Conservation (phyloP, 1,140 invertebrate genomes). For the Druon quercuslanigerum region DNA sequence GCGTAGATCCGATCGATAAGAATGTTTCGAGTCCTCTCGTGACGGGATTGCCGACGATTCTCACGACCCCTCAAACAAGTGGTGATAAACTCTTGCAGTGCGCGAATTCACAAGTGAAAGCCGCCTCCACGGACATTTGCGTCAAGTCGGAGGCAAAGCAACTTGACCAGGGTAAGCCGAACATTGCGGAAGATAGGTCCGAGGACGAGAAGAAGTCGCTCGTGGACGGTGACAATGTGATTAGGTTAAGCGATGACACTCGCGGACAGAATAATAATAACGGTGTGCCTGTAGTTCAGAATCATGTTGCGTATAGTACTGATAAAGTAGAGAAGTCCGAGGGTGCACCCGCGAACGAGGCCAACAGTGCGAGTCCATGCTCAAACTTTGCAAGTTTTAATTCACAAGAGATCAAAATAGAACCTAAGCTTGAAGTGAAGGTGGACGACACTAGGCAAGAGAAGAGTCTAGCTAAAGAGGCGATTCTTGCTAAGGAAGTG, state of each 20-base stretch:
- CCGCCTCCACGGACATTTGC: background rate
- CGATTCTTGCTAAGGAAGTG: background rate
- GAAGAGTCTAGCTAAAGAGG: background rate
- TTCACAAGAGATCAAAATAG: conserved; percentile 53
- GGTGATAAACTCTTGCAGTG: conserved; percentile 58
- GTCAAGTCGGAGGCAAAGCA: conserved; percentile 23
- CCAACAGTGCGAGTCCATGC: conserved; percentile 29
- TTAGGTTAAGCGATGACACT: conserved; percentile 59
- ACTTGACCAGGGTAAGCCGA: conserved; percentile 55
- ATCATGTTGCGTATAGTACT: conserved; percentile 68
- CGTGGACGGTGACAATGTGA: conserved; percentile 53
- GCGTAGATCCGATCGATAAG: conserved; percentile 49
- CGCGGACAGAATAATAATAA: conserved; percentile 68
- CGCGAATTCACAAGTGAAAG: conserved; percentile 48
- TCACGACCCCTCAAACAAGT: conserved; percentile 7
- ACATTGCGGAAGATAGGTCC: conserved; percentile 48
- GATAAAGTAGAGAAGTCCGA: conserved; percentile 60
- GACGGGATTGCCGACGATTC: conserved; percentile 54
- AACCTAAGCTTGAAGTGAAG: conserved; percentile 59
- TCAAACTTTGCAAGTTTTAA: background rate
- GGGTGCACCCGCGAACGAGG: conserved; percentile 43
- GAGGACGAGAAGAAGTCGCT: conserved; percentile 47
- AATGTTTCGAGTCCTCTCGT: conserved; percentile 53
- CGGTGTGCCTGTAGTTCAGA: conserved; percentile 71
- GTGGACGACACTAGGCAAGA: conserved; percentile 70